Evolutionary conservation across 1,140 invertebrate genomes (phyloP).

Genomic region (Formica exsecta): DNA sequence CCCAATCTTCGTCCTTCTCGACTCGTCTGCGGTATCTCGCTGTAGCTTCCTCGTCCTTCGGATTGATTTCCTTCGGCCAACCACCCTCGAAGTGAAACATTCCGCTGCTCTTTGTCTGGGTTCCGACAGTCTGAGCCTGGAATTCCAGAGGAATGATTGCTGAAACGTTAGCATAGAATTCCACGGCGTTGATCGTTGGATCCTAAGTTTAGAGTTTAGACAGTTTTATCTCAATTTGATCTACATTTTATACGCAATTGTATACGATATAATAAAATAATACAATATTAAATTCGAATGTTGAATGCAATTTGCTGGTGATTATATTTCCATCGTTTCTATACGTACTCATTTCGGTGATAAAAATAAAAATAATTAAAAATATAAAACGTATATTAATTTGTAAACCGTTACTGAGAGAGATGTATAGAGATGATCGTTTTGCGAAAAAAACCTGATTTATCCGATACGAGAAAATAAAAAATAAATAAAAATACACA

Average conservation of each 20-base stretch:
- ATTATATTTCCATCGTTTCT: background rate
- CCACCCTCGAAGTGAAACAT: constrained; percentile 98
- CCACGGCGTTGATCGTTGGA: background rate
- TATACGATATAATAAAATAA: background rate
- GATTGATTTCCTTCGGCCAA: constrained; percentile 98
- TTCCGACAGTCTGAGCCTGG: constrained; percentile 89
- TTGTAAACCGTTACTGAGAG: background rate
- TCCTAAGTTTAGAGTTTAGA: background rate
- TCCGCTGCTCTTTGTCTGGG: constrained; percentile 91
- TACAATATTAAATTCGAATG: background rate
- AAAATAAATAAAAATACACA: background rate
- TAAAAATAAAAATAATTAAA: background rate
- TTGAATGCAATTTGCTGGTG: background rate
- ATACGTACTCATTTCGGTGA: background rate
- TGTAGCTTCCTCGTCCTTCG: constrained; percentile 94
- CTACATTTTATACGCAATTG: background rate
- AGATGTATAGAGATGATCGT: background rate
- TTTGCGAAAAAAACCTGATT: background rate
- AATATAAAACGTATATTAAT: background rate
- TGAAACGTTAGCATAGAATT: constrained; percentile 29
- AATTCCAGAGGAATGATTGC: constrained; percentile 32
- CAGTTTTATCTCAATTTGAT: constrained; percentile 1
- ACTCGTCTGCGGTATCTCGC: constrained; percentile 95
- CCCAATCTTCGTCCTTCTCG: constrained; percentile 97
- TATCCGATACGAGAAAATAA: background rate